Evolutionary conservation across 2,888 invertebrate species (phyloP).

Genomic region (Iselma pallidipennis): DNA sequence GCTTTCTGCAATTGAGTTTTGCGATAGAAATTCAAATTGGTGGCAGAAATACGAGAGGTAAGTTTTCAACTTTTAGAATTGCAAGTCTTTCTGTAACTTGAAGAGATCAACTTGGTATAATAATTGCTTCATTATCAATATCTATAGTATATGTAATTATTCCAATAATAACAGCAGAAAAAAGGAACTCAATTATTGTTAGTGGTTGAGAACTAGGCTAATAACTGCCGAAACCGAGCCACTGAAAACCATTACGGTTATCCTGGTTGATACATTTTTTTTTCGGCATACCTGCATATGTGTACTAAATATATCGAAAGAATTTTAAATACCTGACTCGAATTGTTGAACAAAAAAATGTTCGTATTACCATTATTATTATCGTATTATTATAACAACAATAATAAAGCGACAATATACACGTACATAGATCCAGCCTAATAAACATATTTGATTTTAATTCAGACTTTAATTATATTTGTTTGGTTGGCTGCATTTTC

Average conservation of each 20-base stretch:
- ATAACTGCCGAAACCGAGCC: constrained; percentile 16
- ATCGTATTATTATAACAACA: not conserved
- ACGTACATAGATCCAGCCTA: not conserved
- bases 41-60: constrained; percentile 38
- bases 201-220: constrained; percentile 23
- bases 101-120: no score
- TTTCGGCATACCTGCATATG: not conserved
- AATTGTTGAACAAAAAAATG: not conserved
- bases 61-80: constrained; percentile 23
- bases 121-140: constrained; percentile 4
- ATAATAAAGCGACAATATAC: not conserved
- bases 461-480: not conserved
- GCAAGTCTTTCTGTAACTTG: no score
- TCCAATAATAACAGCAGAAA: not conserved
- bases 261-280: not conserved
- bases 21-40: constrained; percentile 34
- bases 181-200: not conserved
- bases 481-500: not conserved
- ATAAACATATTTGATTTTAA: not conserved
- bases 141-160: not conserved
- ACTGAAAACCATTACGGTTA: constrained; percentile 15
- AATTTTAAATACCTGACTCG: not conserved
- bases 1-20: constrained; percentile 34
- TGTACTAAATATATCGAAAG: not conserved
- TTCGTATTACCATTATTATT: not conserved